These are phyloP conservation scores for Spodoptera littoralis DNA, from an alignment of 2,888 invertebrate genomes.

Conservation along the genomic window DNA sequence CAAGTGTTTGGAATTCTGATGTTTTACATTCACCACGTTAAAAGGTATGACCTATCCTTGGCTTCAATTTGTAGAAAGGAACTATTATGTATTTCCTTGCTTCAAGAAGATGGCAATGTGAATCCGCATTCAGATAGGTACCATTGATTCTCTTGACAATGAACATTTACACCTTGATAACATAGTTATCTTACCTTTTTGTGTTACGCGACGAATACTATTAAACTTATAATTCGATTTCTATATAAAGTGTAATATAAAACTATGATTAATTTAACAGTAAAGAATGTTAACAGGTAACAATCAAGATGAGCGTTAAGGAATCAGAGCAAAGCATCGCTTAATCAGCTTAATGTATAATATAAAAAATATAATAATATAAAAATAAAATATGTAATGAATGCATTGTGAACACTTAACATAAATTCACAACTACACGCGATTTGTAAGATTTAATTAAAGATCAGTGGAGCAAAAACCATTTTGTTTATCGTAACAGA, in stretches of 20 bases:
- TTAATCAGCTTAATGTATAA: background rate
- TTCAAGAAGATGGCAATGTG: constrained; percentile 32
- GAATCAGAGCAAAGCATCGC: constrained; percentile 31
- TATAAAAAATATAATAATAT: too few species aligned
- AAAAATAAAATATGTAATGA: too few species aligned
- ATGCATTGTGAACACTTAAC: too few species aligned
- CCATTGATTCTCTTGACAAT: background rate
- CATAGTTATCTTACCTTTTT: background rate
- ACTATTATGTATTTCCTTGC: constrained; percentile 41
- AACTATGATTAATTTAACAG: constrained; percentile 6
- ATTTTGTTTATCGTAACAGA: too few species aligned
- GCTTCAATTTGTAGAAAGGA: constrained; percentile 50
- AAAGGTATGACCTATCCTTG: constrained; percentile 56
- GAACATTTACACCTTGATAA: background rate
- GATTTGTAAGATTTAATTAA: too few species aligned
- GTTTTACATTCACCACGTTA: constrained; percentile 55
- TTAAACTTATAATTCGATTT: too few species aligned
- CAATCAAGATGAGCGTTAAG: background rate
- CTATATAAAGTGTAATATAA: too few species aligned
- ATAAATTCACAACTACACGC: too few species aligned
- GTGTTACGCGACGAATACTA: too few species aligned
- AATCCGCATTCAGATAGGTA: background rate
- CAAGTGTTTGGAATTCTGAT: constrained; percentile 30
- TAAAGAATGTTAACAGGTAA: background rate
- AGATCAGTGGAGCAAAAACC: too few species aligned